These are phyloP conservation scores for Boulengeromyrus knoepffleri DNA, from an alignment of 2,113 vertebrate genomes.

Conservation along the genomic window DNA sequence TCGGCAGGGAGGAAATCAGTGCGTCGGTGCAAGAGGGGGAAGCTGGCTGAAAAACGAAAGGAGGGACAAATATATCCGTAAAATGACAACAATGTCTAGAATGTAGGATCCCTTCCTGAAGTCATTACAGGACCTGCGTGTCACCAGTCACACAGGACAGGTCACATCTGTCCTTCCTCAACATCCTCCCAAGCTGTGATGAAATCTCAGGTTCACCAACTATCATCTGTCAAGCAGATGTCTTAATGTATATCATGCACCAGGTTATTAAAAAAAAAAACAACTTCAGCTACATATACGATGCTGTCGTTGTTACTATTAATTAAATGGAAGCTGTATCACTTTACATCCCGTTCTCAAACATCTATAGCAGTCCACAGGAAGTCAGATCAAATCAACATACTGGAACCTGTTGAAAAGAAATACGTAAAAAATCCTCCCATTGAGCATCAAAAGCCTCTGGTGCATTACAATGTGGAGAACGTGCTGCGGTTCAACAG, in stretches of 20 bases:
- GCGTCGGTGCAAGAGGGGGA: not conserved
- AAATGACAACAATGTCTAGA: not conserved
- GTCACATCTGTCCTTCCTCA: slow-evolving; percentile 3
- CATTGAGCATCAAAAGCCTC: not conserved
- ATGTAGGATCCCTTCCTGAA: not conserved
- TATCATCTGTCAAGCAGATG: not conserved
- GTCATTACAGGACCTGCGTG: not conserved
- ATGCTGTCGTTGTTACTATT: not conserved
- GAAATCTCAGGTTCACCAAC: not conserved
- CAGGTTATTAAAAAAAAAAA: not conserved
- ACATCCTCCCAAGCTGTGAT: not conserved
- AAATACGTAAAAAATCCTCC: not conserved
- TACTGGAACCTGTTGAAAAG: not conserved
- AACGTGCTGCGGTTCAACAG: not conserved
- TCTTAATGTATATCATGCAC: not conserved
- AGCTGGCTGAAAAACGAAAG: not conserved
- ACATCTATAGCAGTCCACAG: not conserved
- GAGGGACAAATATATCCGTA: not conserved
- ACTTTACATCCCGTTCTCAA: not conserved
- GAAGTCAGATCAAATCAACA: not conserved
- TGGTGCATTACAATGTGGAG: not conserved
- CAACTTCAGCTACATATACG: not conserved
- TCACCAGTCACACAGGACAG: not conserved
- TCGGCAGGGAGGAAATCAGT: not conserved
- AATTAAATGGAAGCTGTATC: not conserved